These are phyloP conservation scores for Chaetogeoica ovagalla DNA, from an alignment of 2,888 invertebrate genomes.

Conservation along the genomic window DNA sequence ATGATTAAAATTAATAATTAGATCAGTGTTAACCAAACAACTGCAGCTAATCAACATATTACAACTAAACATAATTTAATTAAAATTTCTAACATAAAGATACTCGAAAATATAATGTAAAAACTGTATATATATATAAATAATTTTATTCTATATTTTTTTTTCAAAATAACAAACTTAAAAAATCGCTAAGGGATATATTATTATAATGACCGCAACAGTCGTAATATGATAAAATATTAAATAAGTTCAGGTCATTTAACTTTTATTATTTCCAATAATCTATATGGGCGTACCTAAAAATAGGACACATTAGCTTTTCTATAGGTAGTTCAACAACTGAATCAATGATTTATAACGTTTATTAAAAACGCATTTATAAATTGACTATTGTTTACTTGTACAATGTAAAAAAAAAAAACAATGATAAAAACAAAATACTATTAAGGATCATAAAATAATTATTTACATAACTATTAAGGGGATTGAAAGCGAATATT, in stretches of 20 bases:
- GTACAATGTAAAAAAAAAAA: neutral
- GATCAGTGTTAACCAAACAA: too few relatives aligned
- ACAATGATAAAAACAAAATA: neutral
- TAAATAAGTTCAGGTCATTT: conserved; percentile 24
- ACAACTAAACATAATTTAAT: too few relatives aligned
- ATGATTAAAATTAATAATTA: too few relatives aligned
- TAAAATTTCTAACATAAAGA: too few relatives aligned
- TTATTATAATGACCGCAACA: neutral
- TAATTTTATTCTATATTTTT: neutral
- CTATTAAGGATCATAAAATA: neutral
- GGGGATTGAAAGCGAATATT: too few relatives aligned
- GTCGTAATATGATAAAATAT: conserved; percentile 12
- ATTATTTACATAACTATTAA: too few relatives aligned
- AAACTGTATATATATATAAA: too few relatives aligned
- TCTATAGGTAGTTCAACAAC: conserved; percentile 18
- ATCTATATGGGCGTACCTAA: conserved; percentile 22
- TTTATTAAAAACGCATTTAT: neutral
- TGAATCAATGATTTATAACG: conserved; percentile 22
- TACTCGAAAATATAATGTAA: too few relatives aligned
- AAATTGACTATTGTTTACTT: conserved; percentile 32
- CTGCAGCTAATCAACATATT: too few relatives aligned
- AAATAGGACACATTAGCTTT: conserved; percentile 21
- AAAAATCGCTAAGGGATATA: neutral
- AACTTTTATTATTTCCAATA: neutral
- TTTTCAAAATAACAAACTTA: neutral